Base-by-base conservation (phyloP, 2,888 invertebrate species). In the Thecocarcelia acutangulata region DNA sequence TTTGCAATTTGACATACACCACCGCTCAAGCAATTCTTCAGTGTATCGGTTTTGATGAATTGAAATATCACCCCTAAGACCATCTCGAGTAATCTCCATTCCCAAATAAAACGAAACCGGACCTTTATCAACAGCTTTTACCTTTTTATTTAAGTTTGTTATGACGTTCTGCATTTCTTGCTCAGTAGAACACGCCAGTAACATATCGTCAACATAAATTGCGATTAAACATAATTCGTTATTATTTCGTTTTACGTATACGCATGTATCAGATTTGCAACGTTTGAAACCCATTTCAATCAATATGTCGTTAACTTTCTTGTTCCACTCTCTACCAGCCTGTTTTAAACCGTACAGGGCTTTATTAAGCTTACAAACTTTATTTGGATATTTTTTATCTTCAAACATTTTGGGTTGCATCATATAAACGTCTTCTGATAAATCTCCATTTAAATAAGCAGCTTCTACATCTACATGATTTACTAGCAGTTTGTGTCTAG, bases 361-460 rank as follows among this genome's bases (percentile, higher is more conserved):
- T n/a, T n/a, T n/a, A n/a, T n/a, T n/a, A n/a, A 61, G 40, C 28
- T 59, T 72, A 8, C 83, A 81, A 8, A 84, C 78, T 58, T 77
- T 80, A 3, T 75, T 58, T 0, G 52, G 28, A 74, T 70, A 28
- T 5, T 72, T 17, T 15, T 37, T 19, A 19, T 80, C 59, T n/a
- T n/a, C n/a, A n/a, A n/a, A n/a, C n/a, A n/a, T n/a, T n/a, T n/a
- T n/a, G n/a, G n/a, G n/a, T n/a, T 83, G 82, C n/a, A 40, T 19
- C 76, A 84, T 80, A 56, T 72, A 84, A 0, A 83, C 78, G 2
- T 80, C 77, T 4, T 83, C 82, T 40, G 69, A 54, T 11, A 80
- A 46, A 9, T 69, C 61, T 6, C 75, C 76, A 33, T 78, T 83
- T 19, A 81, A 66, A 28, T 83, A 84, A n/a, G n/a, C n/a, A n/a